Evolutionary conservation across 2,888 invertebrate genomes (phyloP), one percentile per base, ranked within the genome.

Genomic region (Lasioglossum morio): DNA sequence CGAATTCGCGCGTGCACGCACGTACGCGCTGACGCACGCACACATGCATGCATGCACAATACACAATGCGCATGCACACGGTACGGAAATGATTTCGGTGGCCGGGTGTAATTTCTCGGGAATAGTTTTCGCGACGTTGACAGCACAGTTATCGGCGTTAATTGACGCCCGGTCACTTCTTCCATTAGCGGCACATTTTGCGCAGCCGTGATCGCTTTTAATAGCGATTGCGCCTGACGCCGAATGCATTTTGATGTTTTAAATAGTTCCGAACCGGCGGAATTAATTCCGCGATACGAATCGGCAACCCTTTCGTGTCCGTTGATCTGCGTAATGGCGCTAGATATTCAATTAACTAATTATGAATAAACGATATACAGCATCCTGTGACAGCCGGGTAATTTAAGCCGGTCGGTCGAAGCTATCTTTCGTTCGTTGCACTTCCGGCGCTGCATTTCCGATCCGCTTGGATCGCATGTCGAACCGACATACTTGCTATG

Each of bases 101-200:
- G 14, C 0, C 27, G 48, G 73, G n/a, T 74, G 40, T 87, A 82
- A 86, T 77, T 86, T 40, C 74, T 73, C 76, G 43, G 66, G 79
- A 81, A 78, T 72, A 60, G 69, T 86, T 89, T 81, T 72, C 86
- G 46, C 88, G 69, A 83, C 80, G 79, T 77, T 79, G 82, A 85
- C 82, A 78, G 69, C 69, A 63, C 48, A 60, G 81, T 89, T 91
- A 84, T 86, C 76, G 75, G 75, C 85, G 77, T 89, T 91, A 91
- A 90, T 90, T 85, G 81, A 85, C 88, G 82, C 27, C 34, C 37
- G 72, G 37, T 74, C 86, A 74, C 70, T 85, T 88, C 83, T 84
- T 91, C 73, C 80, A 88, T 89, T 88, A 88, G 30, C 77, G 69
- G 40, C 8, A 34, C 60, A 74, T 73, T 78, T 72, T 60, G 57